These are phyloP conservation scores for Lindbergichthys nudifrons DNA, from an alignment of 2,797 vertebrate species.

Conservation along the genomic window DNA sequence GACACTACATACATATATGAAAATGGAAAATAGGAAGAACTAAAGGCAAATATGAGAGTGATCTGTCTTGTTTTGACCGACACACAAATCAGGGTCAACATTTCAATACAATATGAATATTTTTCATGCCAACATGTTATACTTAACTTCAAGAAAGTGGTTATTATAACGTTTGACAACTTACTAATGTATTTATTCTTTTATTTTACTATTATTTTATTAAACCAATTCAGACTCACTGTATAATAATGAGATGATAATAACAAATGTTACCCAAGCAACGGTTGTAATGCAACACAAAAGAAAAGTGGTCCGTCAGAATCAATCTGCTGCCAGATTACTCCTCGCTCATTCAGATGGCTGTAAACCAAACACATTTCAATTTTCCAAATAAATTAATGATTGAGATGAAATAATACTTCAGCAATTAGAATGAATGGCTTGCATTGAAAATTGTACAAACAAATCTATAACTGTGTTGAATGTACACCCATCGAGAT, in stretches of 20 bases:
- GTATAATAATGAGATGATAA: slow-evolving; percentile 13
- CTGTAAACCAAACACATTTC: slow-evolving; percentile 20
- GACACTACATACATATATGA: no score
- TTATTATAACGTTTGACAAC: background rate
- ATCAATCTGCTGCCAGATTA: slow-evolving; percentile 23
- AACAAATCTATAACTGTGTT: background rate
- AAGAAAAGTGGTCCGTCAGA: slow-evolving; percentile 14
- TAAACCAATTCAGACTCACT: background rate
- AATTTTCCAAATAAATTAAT: slow-evolving; percentile 27
- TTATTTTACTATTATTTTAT: background rate
- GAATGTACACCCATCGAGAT: background rate
- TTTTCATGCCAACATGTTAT: no score
- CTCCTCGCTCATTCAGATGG: slow-evolving; percentile 16
- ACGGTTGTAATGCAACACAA: background rate
- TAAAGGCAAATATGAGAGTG: background rate
- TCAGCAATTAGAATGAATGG: slow-evolving; percentile 15
- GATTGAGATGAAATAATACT: slow-evolving; percentile 11
- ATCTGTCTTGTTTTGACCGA: background rate
- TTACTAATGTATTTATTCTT: background rate
- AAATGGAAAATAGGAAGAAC: slow-evolving; percentile 5
- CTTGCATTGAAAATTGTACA: background rate
- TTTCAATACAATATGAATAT: background rate
- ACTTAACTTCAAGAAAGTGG: background rate
- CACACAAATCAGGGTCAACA: background rate
- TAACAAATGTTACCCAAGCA: background rate